Base-by-base conservation (phyloP, 1,140 invertebrate species). In the Uloborus diversus region DNA sequence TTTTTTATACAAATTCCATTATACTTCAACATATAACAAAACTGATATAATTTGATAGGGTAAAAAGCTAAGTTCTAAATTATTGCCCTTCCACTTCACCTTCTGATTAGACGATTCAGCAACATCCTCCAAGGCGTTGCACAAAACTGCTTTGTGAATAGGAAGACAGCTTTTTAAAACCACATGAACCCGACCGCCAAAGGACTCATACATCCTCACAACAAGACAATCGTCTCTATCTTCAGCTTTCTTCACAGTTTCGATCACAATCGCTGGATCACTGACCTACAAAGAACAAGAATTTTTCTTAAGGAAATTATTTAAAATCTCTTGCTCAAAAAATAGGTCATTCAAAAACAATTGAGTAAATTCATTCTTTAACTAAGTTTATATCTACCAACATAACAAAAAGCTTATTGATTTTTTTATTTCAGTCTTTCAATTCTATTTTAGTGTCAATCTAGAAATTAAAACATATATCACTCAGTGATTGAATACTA, bases 231-330 rank as follows among this genome's bases (percentile, higher is more conserved):
- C 73, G 42, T 78, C 81, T 7, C 73, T 59, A 61, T 82, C 81
- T 69, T 82, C 80, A 51, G 81, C 69, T 33, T 82, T 82, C 37
- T 82, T 82, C 9, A 82, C 57, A 27, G 81, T 64, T 56, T 82
- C 78, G n/a, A 82, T 82, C 17, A 82, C 65, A 37, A 76, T 64
- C 11, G 81, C 81, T 27, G 71, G 56, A 59, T 78, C 69, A 49
- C 73, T 81, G 3, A 81, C 76, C 71, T 81, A 56, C 9, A 70
- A 51, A 61, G 4, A 61, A 51, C 11, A 51, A 30, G 35, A 25
- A 23, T 1, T n/a, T 33, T 53, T n/a, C 20, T n/a, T n/a, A n/a
- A n/a, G n/a, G n/a, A n/a, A n/a, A n/a, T n/a, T n/a, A n/a, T n/a
- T n/a, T n/a, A n/a, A n/a, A n/a, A n/a, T n/a, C n/a, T n/a, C n/a